Percentiles rank a stretch among this genome's conserved stretches.
These are phyloP conservation scores for Epirrita christyi DNA, from an alignment of 2,888 invertebrate genomes.

Conservation along the genomic window DNA sequence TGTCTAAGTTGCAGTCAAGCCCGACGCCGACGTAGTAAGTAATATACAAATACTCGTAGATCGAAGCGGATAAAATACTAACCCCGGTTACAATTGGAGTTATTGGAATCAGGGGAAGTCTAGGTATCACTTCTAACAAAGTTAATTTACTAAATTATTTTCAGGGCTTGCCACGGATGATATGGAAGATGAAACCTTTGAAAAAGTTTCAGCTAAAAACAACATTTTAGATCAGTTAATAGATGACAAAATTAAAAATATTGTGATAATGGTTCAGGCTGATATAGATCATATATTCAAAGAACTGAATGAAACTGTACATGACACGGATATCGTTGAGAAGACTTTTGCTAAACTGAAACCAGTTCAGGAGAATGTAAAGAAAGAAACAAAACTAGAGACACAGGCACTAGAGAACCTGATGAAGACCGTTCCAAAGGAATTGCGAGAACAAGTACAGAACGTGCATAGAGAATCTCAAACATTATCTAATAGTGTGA, in stretches of 20 bases:
- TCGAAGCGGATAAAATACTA: too few species aligned
- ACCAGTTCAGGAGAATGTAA: conserved; percentile 40
- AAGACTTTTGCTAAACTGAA: conserved; percentile 34
- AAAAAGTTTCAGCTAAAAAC: not conserved
- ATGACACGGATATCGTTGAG: conserved; percentile 33
- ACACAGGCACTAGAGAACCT: conserved; percentile 2
- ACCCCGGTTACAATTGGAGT: too few species aligned
- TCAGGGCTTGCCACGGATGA: conserved; percentile 5
- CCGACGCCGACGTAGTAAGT: not conserved
- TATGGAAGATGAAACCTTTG: not conserved
- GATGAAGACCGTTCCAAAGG: not conserved
- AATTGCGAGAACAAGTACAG: not conserved
- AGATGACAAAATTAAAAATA: conserved; percentile 34
- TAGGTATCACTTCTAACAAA: too few species aligned
- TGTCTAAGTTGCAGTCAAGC: conserved; percentile 42
- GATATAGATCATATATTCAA: conserved; percentile 38
- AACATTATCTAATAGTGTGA: not conserved
- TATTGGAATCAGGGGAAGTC: too few species aligned
- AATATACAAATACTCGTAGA: not conserved
- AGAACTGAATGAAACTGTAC: conserved; percentile 37
- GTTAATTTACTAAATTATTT: not conserved
- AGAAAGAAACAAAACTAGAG: not conserved
- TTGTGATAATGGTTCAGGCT: conserved; percentile 23
- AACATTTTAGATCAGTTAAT: conserved; percentile 42
- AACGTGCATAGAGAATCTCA: not conserved